Evolutionary conservation across 2,888 invertebrate species (phyloP).

Genomic region (Philereme vetulata): DNA sequence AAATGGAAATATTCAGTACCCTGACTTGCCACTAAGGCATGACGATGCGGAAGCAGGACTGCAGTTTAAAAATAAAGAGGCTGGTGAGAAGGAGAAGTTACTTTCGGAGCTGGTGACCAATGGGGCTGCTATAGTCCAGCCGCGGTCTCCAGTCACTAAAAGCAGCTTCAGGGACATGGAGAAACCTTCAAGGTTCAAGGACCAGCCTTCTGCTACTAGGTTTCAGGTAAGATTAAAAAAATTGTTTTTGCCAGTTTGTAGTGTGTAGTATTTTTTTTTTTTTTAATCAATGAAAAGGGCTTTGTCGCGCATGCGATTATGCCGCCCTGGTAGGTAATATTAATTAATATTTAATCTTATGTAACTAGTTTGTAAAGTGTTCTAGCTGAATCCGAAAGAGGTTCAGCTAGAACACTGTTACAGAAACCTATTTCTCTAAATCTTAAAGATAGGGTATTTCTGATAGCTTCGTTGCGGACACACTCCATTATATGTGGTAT

Average conservation of each 20-base stretch:
- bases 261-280: too few species aligned
- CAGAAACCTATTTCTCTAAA: too few species aligned
- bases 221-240: slow-evolving; percentile 78
- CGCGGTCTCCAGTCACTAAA: slow-evolving; percentile 72
- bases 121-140: slow-evolving; percentile 46
- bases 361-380: too few species aligned
- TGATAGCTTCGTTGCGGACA: too few species aligned
- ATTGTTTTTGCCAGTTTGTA: not conserved
- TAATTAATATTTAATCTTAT: too few species aligned
- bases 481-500: too few species aligned
- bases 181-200: slow-evolving; percentile 85
- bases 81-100: slow-evolving; percentile 62
- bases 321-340: too few species aligned
- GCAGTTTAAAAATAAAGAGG: slow-evolving; percentile 62
- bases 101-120: slow-evolving; percentile 53
- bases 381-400: too few species aligned
- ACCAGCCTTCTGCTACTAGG: slow-evolving; percentile 84
- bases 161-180: slow-evolving; percentile 86
- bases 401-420: too few species aligned
- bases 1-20: slow-evolving; percentile 77
- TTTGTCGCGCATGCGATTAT: too few species aligned
- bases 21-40: slow-evolving; percentile 57
- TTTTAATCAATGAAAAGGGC: too few species aligned
- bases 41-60: slow-evolving; percentile 71
- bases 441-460: too few species aligned